Evolutionary conservation across 2,888 invertebrate species (phyloP), one percentile per base, ranked within the genome.

Genomic region (Noctua comes): DNA sequence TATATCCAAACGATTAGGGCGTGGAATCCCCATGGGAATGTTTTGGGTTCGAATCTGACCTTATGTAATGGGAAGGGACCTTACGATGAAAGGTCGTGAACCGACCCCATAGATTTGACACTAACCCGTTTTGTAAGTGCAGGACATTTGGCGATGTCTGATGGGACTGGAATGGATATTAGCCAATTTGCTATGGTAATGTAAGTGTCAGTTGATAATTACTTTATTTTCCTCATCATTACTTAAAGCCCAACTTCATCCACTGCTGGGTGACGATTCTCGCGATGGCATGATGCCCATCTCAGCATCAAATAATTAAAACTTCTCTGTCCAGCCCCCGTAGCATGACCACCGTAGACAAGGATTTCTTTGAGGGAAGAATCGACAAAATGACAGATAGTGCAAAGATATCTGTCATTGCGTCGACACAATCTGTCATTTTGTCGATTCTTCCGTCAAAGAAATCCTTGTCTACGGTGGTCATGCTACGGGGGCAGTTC

Each of bases 11-110:
- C 79, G 70, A 75, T 76, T 75, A 72, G 66, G 83, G 71, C 54
- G 76, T 74, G 62, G 69, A 72, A 62, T 81, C 77, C 88, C 79
- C 11, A 68, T 64, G 84, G 85, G 76, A 78, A 82, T 79, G 59
- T 81, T 68, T 79, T 40, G 80, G 65, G 75, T 77, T 79, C 48
- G 62, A 81, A 84, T 78, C 40, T 86, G 78, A 86, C 80, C 82
- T 77, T 77, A 68, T 69, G 76, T 86, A 82, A 86, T 84, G 77
- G 59, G 59, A 68, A 73, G 71, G 82, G 86, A 73, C 70, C 78
- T 80, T 77, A 74, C 59, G 73, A 68, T 65, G 69, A 40, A 76
- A 82, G 71, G 74, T 79, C 76, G 57, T 80, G 74, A 82, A 75
- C 79, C 46, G 69, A 79, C 73, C 77, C 74, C 57, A 80, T 76